Base-by-base conservation (phyloP, 1,140 invertebrate genomes). In the Trichonephila clavipes region DNA sequence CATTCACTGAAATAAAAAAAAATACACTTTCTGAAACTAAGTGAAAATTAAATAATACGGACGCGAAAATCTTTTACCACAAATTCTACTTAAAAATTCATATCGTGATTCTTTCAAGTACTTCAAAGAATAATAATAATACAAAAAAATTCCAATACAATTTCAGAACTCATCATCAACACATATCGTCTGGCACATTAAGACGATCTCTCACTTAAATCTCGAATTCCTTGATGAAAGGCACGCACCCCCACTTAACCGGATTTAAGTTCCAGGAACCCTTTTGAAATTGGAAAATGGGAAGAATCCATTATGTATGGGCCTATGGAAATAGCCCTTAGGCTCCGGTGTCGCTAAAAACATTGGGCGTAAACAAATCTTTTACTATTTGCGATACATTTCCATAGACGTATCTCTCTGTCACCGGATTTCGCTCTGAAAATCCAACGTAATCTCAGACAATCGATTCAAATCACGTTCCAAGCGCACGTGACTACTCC, bases 311-410 rank as follows among this genome's bases (percentile, higher is more conserved):
- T 77, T 77, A 77, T 77, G 72, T 34, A 77, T 40, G 72, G 72
- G 28, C 0, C 24, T 40, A 77, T 77, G 72, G 72, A 77, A 69
- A 69, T 69, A 21, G 12, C 12, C 69, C 24, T 34, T 34, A 34
- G 69, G 69, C 69, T 77, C 69, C 69, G 69, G 69, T 77, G 69
- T 77, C 69, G 69, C 69, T 77, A 77, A 77, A 77, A 77, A 77
- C 72, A 77, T 77, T 77, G 72, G 34, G 28, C 72, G 72, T 77
- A 77, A 77, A 77, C 72, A 77, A 77, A 77, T 77, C 72, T 77
- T 77, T 77, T 77, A 77, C 72, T 77, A 77, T 77, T 77, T 77
- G 72, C 72, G 72, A 77, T 77, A 77, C 72, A 77, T 77, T 77
- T 77, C 72, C 72, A 77, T 77, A 77, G 72, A 77, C 72, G 72